Evolutionary conservation across 2,797 vertebrate genomes (phyloP).

Genomic region (Podarcis lilfordi): DNA sequence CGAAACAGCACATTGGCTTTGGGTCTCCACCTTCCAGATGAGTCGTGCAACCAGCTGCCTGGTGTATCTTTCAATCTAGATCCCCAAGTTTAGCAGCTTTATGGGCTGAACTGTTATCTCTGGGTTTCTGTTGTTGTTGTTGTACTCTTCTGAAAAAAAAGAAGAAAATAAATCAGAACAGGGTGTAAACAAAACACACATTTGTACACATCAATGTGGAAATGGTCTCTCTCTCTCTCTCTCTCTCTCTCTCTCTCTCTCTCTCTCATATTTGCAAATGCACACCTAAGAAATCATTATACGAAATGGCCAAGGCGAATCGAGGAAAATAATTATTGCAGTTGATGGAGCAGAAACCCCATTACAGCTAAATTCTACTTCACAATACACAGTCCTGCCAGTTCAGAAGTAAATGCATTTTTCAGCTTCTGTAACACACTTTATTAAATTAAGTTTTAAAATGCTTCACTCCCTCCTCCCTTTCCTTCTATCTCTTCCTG

Average conservation of each 20-base stretch:
- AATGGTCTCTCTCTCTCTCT: neutral
- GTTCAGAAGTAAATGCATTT: constrained; percentile 75
- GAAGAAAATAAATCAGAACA: neutral
- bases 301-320: constrained; percentile 75
- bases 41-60: neutral
- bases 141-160: neutral
- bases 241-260: neutral
- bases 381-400: constrained; percentile 60
- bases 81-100: neutral
- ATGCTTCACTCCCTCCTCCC: constrained; percentile 61
- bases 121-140: neutral
- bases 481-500: constrained; percentile 39
- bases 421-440: constrained; percentile 73
- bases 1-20: neutral
- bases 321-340: constrained; percentile 80
- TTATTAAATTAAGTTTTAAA: constrained; percentile 81
- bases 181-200: neutral
- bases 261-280: constrained; percentile 29
- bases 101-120: neutral
- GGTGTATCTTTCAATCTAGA: neutral
- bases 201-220: neutral
- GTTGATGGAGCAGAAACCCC: constrained; percentile 78
- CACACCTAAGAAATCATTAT: constrained; percentile 63
- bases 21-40: neutral
- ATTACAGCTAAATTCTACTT: constrained; percentile 77